Evolutionary conservation across 1,140 invertebrate genomes (phyloP), one percentile per base, ranked within the genome.

Genomic region (Brachionus rotundiformis): DNA sequence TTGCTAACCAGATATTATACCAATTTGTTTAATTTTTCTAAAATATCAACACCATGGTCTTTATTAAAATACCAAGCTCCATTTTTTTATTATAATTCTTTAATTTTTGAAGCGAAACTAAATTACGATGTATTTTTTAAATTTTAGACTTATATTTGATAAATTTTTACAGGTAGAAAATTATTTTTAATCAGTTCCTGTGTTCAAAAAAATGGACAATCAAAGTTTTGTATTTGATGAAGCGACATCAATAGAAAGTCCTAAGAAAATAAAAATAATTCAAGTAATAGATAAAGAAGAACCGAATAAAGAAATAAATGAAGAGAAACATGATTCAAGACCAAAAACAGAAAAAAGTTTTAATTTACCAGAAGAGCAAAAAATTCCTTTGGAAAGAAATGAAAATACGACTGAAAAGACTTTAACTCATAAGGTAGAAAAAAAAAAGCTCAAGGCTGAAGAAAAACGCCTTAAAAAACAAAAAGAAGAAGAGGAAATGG

Each of bases 401-500:
- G n/a, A 27, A 6, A 5, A 63, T 1, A 19, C 13, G 7, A 63
- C 8, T 27, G 61, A 1, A 5, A 63, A 29, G 11, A n/a, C 8
- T 4, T 11, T 31, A 0, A 63, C 27, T 5, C 61, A 25, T 3
- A 63, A 63, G 3, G 10, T 29, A n/a, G 13, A 31, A 7, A 63
- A 63, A 33, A 63, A 11, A 7, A 63, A 33, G 10, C 25, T 31
- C 11, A 63, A 63, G 4, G 29, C 29, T 2, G 61, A 63, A 16
- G 29, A 63, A 16, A 63, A 63, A 63, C 16, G 61, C 16, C 3
- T 29, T 8, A 63, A 63, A 63, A 63, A 63, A 16, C 61, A 63
- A 63, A 31, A 63, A 29, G 61, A 63, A 63, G 61, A 63, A 29
- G 61, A 63, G 23, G 27, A 63, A 33, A 63, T 63, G 61, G 61